Evolutionary conservation across 2,113 vertebrate species (phyloP), one percentile per base, ranked within the genome.

Genomic region (Brachyhypopomus occidentalis): DNA sequence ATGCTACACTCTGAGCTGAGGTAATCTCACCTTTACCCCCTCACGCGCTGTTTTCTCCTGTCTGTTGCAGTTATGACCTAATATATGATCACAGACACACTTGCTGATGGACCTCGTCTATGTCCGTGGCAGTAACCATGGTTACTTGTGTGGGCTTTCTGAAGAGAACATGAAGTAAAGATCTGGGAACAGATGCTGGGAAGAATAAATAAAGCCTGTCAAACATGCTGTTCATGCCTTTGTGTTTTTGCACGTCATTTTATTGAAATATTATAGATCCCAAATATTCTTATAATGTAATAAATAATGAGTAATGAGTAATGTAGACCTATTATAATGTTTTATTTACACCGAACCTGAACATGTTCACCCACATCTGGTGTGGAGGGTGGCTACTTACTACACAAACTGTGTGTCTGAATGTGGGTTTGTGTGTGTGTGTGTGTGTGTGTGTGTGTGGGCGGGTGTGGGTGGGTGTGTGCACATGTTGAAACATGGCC

Each of bases 401-500:
- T 9, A 11, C n/a, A 20, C 30, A 36, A 36, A 17, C 12, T 34
- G 1, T 22, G 8, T 27, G 60, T 63, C 22, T 63, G 9, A 22
- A 5, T 60, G 19, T 8, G 7, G 5, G 20, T n/a, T 23, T 45
- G 5, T 72, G 17, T 25, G 19, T 19, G 23, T 22, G 70, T 72
- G 70, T 72, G n/a, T 72, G 69, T 48, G 36, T 71, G 36, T 71
- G 38, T 64, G 20, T 77, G 11, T 20, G 45, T 41, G 17, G 45
- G 17, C 16, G 17, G 17, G 23, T 22, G 70, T 72, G 70, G 48
- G n/a, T 72, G 69, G 22, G 38, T 72, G 38, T 72, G 41, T 66
- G n/a, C 66, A 22, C 69, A 70, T 84, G 83, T 63, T 80, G 23
- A 59, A 80, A 84, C 73, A 30, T 25, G 72, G 63, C 83, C 38